Evolutionary conservation across 2,113 vertebrate genomes (phyloP), one percentile per base, ranked within the genome.

Genomic region (Tupaia tana): DNA sequence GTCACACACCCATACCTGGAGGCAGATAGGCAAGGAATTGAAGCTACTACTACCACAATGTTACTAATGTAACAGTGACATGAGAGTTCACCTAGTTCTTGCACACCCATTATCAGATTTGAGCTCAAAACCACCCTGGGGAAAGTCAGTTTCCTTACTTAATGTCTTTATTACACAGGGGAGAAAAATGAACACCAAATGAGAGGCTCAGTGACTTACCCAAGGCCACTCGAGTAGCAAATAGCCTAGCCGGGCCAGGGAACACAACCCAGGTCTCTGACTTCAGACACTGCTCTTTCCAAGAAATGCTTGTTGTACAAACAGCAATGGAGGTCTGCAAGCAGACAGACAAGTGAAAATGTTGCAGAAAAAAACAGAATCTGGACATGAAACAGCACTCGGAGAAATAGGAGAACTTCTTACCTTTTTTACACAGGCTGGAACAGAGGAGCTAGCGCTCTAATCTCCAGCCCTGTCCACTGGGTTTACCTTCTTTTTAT

Each of bases 1-100:
- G 81, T 69, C 95, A 71, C 86, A 52, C 9, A n/a, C 75, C 89
- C 71, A 77, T 52, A 63, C 90, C 89, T 71, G 75, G 59, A 52
- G 75, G 29, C 87, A 29, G 34, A 8, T 27, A 74, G 66, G 8
- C 14, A 14, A 61, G 20, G 19, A 64, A 85, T 27, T 1, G 25
- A 11, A 90, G 64, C 75, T 86, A 15, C 74, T 86, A 15, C 74
- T 82, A n/a, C 66, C 6, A 24, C 31, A 43, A 1, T 18, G 69
- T 78, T 86, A 27, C 83, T 74, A 25, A 16, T 27, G 31, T 77
- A 69, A 77, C 69, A 58, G 73, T 29, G 87, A 89, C 69, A 25
- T 2, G 71, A 89, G 66, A 66, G 64, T 75, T 94, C 92, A 64
- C 58, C 59, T 29, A 67, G 93, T 34, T 27, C 71, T 78, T 54